Percentiles rank a stretch among this genome's conserved stretches.
phyloP scores from a whole-genome alignment of 2,797 vertebrate species.

The Falco concolor region DNA sequence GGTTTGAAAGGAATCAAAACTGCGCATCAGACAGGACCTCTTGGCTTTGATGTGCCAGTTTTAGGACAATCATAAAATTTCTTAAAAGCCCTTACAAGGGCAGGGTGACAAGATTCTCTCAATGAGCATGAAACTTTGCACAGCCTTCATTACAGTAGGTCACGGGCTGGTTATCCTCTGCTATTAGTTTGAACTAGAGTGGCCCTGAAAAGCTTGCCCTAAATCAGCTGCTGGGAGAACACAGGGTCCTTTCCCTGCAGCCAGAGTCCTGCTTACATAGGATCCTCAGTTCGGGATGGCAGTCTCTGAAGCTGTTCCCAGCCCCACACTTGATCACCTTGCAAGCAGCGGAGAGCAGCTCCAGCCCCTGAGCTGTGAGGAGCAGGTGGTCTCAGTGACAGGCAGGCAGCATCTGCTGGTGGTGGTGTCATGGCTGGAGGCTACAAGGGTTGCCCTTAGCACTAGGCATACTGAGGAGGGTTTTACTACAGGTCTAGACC shows the following conservation, averaged over 20 bases:
- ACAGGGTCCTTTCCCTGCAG: not conserved
- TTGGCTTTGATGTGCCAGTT: not conserved
- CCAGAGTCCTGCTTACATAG: fast-evolving
- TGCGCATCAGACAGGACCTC: not conserved
- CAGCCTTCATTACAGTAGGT: fast-evolving
- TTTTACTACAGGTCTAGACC: not conserved
- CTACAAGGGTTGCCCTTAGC: not conserved
- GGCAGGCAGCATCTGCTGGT: not conserved
- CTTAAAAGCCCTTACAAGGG: not conserved
- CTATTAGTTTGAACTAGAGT: not conserved
- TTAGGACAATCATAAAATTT: not conserved
- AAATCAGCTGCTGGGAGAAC: not conserved
- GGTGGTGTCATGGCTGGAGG: not conserved
- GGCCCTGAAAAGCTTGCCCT: not conserved
- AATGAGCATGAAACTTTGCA: not conserved
- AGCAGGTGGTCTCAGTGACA: fast-evolving
- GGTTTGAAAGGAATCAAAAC: not conserved
- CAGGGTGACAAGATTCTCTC: not conserved
- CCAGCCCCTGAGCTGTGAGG: fast-evolving
- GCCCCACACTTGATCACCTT: not conserved
- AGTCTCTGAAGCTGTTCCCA: not conserved
- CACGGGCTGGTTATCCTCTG: not conserved
- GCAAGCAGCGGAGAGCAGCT: not conserved
- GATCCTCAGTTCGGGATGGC: not conserved
- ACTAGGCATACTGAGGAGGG: not conserved